These are phyloP conservation scores for Oryctes rhinoceros DNA, from an alignment of 1,140 invertebrate species.

Conservation along the genomic window DNA sequence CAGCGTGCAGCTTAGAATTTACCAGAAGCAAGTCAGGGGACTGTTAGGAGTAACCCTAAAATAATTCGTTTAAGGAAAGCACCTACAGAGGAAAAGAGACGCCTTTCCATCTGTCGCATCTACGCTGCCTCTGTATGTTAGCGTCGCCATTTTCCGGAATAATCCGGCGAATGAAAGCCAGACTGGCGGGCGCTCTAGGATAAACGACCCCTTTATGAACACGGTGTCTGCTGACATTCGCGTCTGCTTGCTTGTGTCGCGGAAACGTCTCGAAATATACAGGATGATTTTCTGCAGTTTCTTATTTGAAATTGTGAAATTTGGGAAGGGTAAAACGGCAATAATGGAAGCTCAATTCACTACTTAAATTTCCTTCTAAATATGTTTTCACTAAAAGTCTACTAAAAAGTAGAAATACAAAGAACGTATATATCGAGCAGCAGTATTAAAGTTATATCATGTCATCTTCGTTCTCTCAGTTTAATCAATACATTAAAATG, in stretches of 20 bases:
- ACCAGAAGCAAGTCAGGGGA: background rate
- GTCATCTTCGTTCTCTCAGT: too few relatives aligned
- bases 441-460: too few relatives aligned
- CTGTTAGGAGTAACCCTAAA: background rate
- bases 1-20: background rate
- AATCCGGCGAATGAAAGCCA: conserved; percentile 9
- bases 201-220: conserved; percentile 20
- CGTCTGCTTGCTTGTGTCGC: background rate
- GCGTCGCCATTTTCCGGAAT: conserved; percentile 19
- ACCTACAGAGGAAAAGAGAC: background rate
- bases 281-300: too few relatives aligned
- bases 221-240: conserved; percentile 10
- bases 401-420: too few relatives aligned
- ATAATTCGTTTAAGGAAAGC: background rate
- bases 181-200: conserved; percentile 18
- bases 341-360: too few relatives aligned
- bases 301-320: too few relatives aligned
- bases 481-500: too few relatives aligned
- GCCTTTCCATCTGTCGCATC: background rate
- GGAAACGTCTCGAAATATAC: background rate
- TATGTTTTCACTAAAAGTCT: too few relatives aligned
- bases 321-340: too few relatives aligned
- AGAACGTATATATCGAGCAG: too few relatives aligned
- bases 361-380: too few relatives aligned
- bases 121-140: background rate